Evolutionary conservation across 2,113 vertebrate genomes (phyloP).

Genomic region (Mus spicilegus): DNA sequence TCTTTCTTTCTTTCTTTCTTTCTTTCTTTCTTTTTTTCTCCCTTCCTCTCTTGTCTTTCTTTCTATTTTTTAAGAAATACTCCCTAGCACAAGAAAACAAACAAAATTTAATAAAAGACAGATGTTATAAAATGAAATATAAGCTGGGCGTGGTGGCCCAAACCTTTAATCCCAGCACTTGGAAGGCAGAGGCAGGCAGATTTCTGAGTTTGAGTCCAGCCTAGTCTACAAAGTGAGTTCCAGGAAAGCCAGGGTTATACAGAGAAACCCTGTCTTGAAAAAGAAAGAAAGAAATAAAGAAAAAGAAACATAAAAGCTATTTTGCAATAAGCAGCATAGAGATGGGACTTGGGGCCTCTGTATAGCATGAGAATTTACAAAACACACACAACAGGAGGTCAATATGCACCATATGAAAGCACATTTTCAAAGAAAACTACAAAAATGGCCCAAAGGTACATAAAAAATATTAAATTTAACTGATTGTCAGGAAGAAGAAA

Average conservation of each 20-base stretch:
- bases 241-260: too few species aligned
- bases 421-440: background rate
- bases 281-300: too few species aligned
- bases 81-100: background rate
- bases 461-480: background rate
- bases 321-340: background rate
- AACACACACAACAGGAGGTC: background rate
- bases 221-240: too few species aligned
- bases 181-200: too few species aligned
- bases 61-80: background rate
- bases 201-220: too few species aligned
- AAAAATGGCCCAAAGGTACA: too few species aligned
- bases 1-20: too few species aligned
- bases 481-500: background rate
- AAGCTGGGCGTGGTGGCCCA: too few species aligned
- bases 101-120: background rate
- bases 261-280: too few species aligned
- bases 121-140: background rate
- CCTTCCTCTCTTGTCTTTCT: fast-evolving
- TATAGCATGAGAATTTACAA: background rate
- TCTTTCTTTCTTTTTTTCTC: fast-evolving
- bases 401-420: background rate
- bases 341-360: background rate
- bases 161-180: too few species aligned
- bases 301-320: background rate